Conservation (phyloP, 2,888 invertebrate species). For the Mythimna impura region DNA sequence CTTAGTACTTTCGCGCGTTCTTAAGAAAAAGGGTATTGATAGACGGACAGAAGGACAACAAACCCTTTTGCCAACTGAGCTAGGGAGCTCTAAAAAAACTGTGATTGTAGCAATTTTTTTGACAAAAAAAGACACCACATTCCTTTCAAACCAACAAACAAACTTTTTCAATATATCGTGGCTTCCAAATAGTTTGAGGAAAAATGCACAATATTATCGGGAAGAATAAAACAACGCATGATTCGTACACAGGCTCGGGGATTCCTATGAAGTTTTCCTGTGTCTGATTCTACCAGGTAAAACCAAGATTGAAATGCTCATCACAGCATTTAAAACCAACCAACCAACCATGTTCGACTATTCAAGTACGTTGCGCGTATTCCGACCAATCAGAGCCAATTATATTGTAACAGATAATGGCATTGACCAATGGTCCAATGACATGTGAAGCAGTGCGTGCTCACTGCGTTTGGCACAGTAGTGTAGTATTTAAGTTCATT, state of each 20-base stretch:
- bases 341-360: conserved; percentile 5
- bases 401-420: conserved; percentile 1
- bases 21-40: too few species aligned
- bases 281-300: conserved; percentile 15
- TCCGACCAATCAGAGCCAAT: conserved; percentile 24
- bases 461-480: background rate
- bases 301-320: conserved; percentile 5
- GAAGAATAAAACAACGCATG: background rate
- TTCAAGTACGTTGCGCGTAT: background rate
- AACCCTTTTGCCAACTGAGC: too few species aligned
- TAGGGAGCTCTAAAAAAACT: too few species aligned
- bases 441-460: background rate
- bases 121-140: background rate
- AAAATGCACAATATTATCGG: background rate
- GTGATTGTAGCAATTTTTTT: too few species aligned
- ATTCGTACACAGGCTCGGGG: conserved; percentile 12
- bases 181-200: too few species aligned
- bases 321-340: background rate
- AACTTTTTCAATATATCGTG: too few species aligned
- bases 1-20: too few species aligned
- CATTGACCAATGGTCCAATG: conserved; percentile 29
- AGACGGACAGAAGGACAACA: too few species aligned
- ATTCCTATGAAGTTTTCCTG: conserved; percentile 36
- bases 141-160: background rate
- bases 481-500: conserved; percentile 4